phyloP scores from a whole-genome alignment of 2,888 invertebrate species.

The Caenorhabditis sp. region DNA sequence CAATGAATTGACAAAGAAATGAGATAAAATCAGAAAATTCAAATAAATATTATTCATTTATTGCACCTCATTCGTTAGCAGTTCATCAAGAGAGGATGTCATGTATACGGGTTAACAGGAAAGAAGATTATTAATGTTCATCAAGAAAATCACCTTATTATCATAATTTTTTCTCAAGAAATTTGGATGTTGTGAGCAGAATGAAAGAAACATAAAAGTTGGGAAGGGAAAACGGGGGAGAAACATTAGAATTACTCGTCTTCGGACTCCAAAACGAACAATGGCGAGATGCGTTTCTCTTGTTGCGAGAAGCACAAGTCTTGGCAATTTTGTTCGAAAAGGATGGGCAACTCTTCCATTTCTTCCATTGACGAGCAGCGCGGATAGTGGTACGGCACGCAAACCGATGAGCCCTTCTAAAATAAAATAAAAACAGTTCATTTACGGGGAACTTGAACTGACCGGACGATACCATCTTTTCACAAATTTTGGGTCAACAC shows the following conservation, averaged over 20 bases:
- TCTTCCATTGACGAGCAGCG: constrained; percentile 63
- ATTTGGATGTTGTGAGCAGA: neutral
- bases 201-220: neutral
- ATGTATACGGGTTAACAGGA: neutral
- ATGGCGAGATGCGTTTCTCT: constrained; percentile 64
- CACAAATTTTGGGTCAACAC: constrained; percentile 59
- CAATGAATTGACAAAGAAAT: no score
- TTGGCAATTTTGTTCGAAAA: constrained; percentile 67
- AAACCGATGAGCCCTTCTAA: constrained; percentile 60
- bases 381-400: constrained; percentile 67
- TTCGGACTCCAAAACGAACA: constrained; percentile 55
- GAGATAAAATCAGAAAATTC: no score
- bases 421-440: constrained; percentile 15
- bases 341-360: constrained; percentile 67
- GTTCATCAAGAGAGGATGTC: neutral
- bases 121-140: neutral
- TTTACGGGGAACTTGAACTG: constrained; percentile 6
- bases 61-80: neutral
- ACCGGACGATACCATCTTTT: constrained; percentile 70
- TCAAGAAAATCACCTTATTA: neutral
- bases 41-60: constrained; percentile 5
- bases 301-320: constrained; percentile 65
- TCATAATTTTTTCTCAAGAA: neutral
- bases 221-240: no score
- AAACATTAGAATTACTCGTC: no score